phyloP scores from a whole-genome alignment of 92 coral and sea anemone genomes.

The Phenganax subtilis region DNA sequence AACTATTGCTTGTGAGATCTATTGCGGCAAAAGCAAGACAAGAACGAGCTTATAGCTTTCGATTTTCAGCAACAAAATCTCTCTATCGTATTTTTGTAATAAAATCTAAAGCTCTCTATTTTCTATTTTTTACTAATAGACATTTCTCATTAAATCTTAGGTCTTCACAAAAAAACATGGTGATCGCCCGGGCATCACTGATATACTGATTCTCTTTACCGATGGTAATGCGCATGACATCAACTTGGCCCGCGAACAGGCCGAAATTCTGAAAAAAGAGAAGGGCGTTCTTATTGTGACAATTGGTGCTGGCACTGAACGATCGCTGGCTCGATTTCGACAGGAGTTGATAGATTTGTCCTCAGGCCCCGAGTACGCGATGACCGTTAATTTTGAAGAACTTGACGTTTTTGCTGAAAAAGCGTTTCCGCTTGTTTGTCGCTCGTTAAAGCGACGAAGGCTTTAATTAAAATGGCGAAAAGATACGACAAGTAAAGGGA shows the following conservation, averaged over 20 bases:
- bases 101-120: too few relatives aligned
- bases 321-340: background rate
- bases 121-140: background rate
- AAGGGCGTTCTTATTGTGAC: constrained; percentile 17
- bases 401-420: constrained; percentile 28
- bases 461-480: background rate
- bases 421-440: constrained; percentile 26
- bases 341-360: constrained; percentile 17
- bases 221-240: constrained; percentile 34
- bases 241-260: background rate
- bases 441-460: background rate
- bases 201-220: constrained; percentile 14
- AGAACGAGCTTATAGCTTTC: too few relatives aligned
- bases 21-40: too few relatives aligned
- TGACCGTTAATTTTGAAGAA: constrained; percentile 25
- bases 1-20: too few relatives aligned
- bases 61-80: too few relatives aligned
- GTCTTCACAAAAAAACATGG: constrained; percentile 10
- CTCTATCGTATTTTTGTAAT: too few relatives aligned
- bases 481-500: background rate
- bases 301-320: constrained; percentile 5
- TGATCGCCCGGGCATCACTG: constrained; percentile 21
- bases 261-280: background rate
- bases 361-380: background rate
- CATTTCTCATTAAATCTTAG: background rate